These are phyloP conservation scores for Aporophyla nigra DNA, from an alignment of 2,888 invertebrate species.

Conservation along the genomic window DNA sequence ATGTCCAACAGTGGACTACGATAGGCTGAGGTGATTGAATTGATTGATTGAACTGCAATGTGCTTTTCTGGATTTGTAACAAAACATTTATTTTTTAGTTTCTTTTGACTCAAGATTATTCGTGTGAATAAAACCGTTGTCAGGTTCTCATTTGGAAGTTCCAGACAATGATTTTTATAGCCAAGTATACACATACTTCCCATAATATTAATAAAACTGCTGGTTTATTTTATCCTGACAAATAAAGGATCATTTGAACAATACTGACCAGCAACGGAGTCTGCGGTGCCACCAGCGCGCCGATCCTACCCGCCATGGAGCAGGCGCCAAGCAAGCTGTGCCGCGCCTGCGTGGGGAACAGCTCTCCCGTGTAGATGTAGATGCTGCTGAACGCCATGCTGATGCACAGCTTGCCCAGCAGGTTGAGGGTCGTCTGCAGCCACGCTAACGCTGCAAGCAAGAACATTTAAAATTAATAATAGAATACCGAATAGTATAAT, in stretches of 20 bases:
- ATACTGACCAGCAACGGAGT: constrained; percentile 91
- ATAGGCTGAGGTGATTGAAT: too few species aligned
- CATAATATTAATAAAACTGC: neutral
- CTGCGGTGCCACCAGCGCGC: constrained; percentile 92
- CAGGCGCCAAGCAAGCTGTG: constrained; percentile 92
- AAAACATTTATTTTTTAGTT: too few species aligned
- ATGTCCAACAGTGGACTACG: too few species aligned
- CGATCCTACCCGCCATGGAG: constrained; percentile 92
- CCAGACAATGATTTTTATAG: neutral
- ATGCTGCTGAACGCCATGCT: constrained; percentile 88
- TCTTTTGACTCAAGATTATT: neutral
- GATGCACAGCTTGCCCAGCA: constrained; percentile 88
- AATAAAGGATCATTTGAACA: neutral
- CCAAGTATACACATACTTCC: neutral
- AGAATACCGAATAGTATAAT: neutral
- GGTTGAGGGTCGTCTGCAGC: constrained; percentile 87
- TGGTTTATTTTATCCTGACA: neutral
- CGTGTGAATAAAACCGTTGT: neutral
- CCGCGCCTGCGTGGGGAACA: constrained; percentile 92
- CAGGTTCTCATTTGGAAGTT: neutral
- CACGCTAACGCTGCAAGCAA: constrained; percentile 80
- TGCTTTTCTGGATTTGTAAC: neutral
- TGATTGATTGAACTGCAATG: too few species aligned
- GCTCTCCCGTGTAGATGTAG: constrained; percentile 92
- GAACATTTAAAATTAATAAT: neutral